Percentiles rank a stretch among this genome's conserved stretches.
These are phyloP conservation scores for Heliconius himera DNA, from an alignment of 1,140 invertebrate species.

Conservation along the genomic window DNA sequence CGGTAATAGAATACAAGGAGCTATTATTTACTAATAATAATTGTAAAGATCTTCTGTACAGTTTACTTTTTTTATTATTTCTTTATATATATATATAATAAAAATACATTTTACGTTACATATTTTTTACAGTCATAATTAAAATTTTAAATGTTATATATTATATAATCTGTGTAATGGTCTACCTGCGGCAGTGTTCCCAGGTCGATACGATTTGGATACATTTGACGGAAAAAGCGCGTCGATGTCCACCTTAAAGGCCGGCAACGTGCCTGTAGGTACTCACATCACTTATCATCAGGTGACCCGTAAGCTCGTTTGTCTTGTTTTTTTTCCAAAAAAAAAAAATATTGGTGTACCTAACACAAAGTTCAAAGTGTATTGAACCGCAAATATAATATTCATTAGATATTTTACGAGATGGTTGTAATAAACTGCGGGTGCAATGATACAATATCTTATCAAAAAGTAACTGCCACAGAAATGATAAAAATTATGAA, in stretches of 20 bases:
- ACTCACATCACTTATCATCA: no score
- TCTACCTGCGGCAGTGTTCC: no score
- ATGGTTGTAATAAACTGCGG: slow-evolving; percentile 16
- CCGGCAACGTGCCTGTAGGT: no score
- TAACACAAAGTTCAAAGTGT: slow-evolving; percentile 15
- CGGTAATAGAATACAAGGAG: slow-evolving; percentile 34
- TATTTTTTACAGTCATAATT: no score
- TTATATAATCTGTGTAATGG: no score
- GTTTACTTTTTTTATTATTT: slow-evolving; percentile 3
- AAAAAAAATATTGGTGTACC: not conserved
- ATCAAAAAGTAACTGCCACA: not conserved
- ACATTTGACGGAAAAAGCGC: no score
- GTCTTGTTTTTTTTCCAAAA: no score
- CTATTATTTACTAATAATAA: slow-evolving; percentile 17
- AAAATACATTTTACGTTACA: not conserved
- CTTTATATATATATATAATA: not conserved
- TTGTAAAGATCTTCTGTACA: slow-evolving; percentile 4
- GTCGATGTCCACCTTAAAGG: no score
- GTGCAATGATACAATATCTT: not conserved
- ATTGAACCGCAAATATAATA: slow-evolving; percentile 31
- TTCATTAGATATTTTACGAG: slow-evolving; percentile 47
- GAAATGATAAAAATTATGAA: slow-evolving; percentile 3
- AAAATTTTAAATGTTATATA: not conserved
- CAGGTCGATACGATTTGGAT: no score
- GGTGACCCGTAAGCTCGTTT: no score